phyloP scores from a whole-genome alignment of 2,888 invertebrate species.

The Calliphora vomitoria region DNA sequence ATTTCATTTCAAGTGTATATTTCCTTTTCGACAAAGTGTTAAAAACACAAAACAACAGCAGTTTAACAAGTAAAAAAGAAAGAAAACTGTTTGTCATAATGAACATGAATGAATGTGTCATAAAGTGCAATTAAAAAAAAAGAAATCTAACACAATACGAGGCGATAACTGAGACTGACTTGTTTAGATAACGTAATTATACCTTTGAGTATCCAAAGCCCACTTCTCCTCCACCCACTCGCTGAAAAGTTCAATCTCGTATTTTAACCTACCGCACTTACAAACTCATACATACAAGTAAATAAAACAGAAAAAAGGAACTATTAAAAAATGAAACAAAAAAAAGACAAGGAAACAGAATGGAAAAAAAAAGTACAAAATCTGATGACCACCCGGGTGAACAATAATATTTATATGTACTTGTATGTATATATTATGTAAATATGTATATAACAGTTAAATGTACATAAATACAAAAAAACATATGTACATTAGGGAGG shows the following conservation, averaged over 20 bases:
- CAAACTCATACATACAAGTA: not conserved
- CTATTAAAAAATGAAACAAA: not conserved
- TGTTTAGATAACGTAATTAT: slow-evolving; percentile 69
- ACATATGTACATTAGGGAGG: not conserved
- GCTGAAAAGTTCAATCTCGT: not conserved
- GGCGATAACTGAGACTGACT: slow-evolving; percentile 51
- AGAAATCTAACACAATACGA: slow-evolving; percentile 54
- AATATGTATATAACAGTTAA: not conserved
- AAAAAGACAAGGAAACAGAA: not conserved
- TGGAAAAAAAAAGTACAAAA: not conserved
- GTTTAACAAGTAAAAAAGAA: not conserved
- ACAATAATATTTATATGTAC: not conserved
- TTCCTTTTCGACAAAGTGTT: slow-evolving; percentile 11
- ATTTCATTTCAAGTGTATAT: slow-evolving; percentile 7
- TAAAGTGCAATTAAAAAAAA: slow-evolving; percentile 62
- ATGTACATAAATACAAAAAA: not conserved
- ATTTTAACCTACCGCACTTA: not conserved
- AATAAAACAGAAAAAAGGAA: not conserved
- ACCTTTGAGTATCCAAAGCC: slow-evolving; percentile 49
- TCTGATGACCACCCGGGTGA: slow-evolving; percentile 34
- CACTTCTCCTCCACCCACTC: not conserved
- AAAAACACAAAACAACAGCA: not conserved
- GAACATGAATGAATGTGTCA: slow-evolving; percentile 51
- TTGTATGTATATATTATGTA: not conserved
- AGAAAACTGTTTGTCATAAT: slow-evolving; percentile 28